Evolutionary conservation across 2,113 vertebrate species (phyloP), one percentile per base, ranked within the genome.

Genomic region (Ptilorrhoa leucosticta): DNA sequence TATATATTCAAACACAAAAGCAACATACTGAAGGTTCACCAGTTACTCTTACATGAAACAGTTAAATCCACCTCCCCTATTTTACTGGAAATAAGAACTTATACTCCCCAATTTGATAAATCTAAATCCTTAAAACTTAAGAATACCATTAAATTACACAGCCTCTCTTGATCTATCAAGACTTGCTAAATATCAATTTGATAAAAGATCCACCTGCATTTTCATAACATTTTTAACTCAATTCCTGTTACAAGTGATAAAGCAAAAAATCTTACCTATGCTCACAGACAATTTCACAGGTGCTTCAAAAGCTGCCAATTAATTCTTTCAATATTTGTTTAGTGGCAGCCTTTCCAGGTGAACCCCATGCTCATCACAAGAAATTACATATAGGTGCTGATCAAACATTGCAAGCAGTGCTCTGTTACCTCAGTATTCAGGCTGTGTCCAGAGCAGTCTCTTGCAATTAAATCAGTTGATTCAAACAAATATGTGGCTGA

Each of bases 391-490:
- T 0, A 33, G 28, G 15, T 83, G 27, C 71, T 83, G 42, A 73
- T 87, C 47, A 81, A 84, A 75, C 16, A 79, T 10, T 39, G 26
- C 19, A 81, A 87, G 83, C 33, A 70, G 28, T 30, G 30, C 50
- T 83, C 26, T 47, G 15, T 47, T 81, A 35, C 35, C 56, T 92
- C 70, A 64, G 42, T 51, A 94, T 86, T 94, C 82, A 69, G 63
- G 33, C 26, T 45, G 44, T 75, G 87, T 76, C 77, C 82, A 83
- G 47, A 44, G 51, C 58, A 88, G 48, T 7, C 76, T 93, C 35
- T 56, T 73, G 68, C 77, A 95, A 93, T 94, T 91, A 95, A 88
- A 81, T 73, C 14, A 3, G 93, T 58, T 72, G 58, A 93, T 93
- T 91, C 90, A 81, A 93, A 78, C 56, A 95, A 90, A 78, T 54